phyloP scores from a whole-genome alignment of 2,113 vertebrate genomes.

The Brachyhypopomus occidentalis region DNA sequence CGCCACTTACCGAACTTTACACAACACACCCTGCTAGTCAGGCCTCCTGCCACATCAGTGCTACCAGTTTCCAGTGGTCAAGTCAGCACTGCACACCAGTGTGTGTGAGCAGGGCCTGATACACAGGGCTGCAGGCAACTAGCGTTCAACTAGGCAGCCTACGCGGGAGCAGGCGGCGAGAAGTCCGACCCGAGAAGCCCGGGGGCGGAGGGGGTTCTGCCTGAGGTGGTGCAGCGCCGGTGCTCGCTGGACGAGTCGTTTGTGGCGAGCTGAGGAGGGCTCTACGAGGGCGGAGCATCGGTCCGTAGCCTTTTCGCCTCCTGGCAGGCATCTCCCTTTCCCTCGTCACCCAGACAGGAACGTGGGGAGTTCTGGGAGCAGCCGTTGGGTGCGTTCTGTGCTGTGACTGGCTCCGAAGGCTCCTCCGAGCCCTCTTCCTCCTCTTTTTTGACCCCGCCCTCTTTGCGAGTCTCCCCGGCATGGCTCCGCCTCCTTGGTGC shows the following conservation, averaged over 20 bases:
- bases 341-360: background rate
- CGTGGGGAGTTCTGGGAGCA: background rate
- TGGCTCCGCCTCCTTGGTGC: constrained; percentile 25
- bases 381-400: background rate
- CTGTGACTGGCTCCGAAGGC: background rate
- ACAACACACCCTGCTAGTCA: too few relatives aligned
- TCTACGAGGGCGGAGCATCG: constrained; percentile 21
- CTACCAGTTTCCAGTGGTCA: too few relatives aligned
- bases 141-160: too few relatives aligned
- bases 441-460: constrained; percentile 63
- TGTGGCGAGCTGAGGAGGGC: too few relatives aligned
- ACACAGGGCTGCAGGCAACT: background rate
- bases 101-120: too few relatives aligned
- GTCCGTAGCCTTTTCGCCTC: constrained; percentile 28
- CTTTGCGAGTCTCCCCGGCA: too few relatives aligned
- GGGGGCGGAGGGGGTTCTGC: too few relatives aligned
- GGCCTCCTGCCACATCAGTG: too few relatives aligned
- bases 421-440: constrained; percentile 44
- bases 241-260: background rate
- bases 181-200: constrained; percentile 2
- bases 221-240: constrained; percentile 27
- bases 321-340: background rate
- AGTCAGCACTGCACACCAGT: background rate
- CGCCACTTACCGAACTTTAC: too few relatives aligned
- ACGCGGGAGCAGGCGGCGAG: background rate